phyloP scores from a whole-genome alignment of 1,140 invertebrate species.

The Ips nitidus region DNA sequence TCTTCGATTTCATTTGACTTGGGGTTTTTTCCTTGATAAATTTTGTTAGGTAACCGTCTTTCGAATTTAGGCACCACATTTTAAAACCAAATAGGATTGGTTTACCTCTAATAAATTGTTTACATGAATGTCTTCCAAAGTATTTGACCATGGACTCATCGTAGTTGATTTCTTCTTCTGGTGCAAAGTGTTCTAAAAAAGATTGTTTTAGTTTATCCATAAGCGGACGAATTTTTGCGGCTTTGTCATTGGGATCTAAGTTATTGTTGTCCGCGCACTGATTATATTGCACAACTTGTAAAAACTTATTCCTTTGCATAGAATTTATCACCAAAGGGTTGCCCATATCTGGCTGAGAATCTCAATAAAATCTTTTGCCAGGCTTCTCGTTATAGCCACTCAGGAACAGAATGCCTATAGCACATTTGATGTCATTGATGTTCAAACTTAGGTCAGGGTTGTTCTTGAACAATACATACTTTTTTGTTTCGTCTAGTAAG shows the following conservation, averaged over 20 bases:
- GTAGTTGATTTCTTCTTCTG: constrained; percentile 28
- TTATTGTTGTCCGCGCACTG: constrained; percentile 34
- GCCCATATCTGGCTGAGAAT: constrained; percentile 29
- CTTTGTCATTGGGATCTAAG: constrained; percentile 26
- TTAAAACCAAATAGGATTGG: constrained; percentile 44
- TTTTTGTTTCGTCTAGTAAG: constrained; percentile 27
- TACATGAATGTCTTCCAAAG: constrained; percentile 43
- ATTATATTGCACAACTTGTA: constrained; percentile 29
- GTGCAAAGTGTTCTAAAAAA: constrained; percentile 33
- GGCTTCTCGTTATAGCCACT: constrained; percentile 32
- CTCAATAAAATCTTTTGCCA: constrained; percentile 30
- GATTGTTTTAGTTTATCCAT: constrained; percentile 31
- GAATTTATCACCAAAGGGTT: constrained; percentile 23
- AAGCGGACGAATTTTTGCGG: constrained; percentile 35
- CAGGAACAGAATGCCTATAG: constrained; percentile 33
- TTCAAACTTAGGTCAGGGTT: constrained; percentile 24
- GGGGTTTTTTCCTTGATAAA: constrained; percentile 46
- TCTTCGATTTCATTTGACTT: constrained; percentile 31
- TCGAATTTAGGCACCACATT: constrained; percentile 36
- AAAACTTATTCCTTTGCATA: constrained; percentile 33
- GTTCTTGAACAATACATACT: constrained; percentile 30
- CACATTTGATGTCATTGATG: constrained; percentile 34
- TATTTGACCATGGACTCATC: constrained; percentile 45
- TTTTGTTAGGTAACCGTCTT: constrained; percentile 37
- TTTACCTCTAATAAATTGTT: constrained; percentile 45